These are phyloP conservation scores for Lasioglossum lativentre DNA, from an alignment of 2,888 invertebrate species.

Conservation along the genomic window DNA sequence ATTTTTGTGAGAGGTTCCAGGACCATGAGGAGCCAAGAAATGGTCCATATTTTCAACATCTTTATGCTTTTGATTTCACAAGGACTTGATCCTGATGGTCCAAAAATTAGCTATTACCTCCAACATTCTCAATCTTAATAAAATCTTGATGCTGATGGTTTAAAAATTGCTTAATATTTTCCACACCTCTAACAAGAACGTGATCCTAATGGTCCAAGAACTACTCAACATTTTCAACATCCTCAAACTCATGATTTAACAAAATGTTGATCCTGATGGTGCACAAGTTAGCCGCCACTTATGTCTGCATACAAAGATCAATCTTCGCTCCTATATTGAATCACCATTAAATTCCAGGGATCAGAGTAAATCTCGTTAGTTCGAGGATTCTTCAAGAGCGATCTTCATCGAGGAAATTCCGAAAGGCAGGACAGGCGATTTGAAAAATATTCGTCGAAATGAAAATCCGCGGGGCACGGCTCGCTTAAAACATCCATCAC, in stretches of 20 bases:
- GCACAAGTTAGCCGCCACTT: too few relatives aligned
- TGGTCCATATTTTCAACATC: too few relatives aligned
- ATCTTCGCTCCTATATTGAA: not conserved
- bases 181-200: not conserved
- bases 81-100: not conserved
- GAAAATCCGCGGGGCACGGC: not conserved
- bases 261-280: too few relatives aligned
- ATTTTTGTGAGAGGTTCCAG: not conserved
- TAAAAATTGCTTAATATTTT: not conserved
- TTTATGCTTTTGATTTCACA: not conserved
- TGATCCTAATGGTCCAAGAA: too few relatives aligned
- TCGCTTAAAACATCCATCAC: not conserved
- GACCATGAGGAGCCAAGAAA: not conserved
- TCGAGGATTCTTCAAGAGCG: not conserved
- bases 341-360: not conserved
- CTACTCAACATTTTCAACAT: too few relatives aligned
- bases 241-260: too few relatives aligned
- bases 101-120: too few relatives aligned
- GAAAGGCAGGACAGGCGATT: not conserved
- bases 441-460: not conserved
- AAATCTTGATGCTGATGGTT: too few relatives aligned
- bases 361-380: not conserved
- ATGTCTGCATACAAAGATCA: not conserved
- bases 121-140: too few relatives aligned
- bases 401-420: not conserved